Conservation (phyloP, 1,140 invertebrate species). For the Pristionchus pacificus region DNA sequence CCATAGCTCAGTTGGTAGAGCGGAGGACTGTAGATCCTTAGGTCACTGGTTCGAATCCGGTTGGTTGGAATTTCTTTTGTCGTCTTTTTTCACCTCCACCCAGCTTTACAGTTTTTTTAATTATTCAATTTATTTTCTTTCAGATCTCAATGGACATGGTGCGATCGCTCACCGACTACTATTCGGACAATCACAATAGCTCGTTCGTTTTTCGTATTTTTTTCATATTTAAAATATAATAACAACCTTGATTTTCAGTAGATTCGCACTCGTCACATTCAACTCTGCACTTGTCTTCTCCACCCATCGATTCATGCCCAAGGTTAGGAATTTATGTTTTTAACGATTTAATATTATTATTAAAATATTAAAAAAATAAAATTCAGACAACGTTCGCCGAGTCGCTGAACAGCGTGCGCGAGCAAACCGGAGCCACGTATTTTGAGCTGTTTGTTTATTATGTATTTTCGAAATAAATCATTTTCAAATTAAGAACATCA, state of each 20-base stretch:
- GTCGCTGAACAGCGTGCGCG: background rate
- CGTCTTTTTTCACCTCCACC: too few relatives aligned
- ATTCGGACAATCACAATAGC: background rate
- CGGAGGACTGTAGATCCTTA: conserved; percentile 41
- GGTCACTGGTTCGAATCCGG: conserved; percentile 1
- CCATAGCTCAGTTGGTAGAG: conserved; percentile 46
- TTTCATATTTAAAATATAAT: too few relatives aligned
- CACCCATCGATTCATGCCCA: background rate
- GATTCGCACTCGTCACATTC: background rate
- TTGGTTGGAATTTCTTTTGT: background rate
- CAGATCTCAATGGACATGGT: background rate
- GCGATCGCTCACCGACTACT: background rate
- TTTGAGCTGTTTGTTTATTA: background rate
- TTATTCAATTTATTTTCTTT: too few relatives aligned
- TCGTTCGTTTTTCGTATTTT: background rate
- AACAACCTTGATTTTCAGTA: background rate
- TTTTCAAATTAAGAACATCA: too few relatives aligned
- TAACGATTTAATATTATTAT: too few relatives aligned
- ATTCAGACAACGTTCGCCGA: background rate
- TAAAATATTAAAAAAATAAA: too few relatives aligned
- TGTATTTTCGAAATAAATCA: too few relatives aligned
- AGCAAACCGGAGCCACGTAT: background rate
- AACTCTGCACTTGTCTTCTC: background rate
- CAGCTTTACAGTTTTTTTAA: too few relatives aligned
- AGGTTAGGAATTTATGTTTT: too few relatives aligned